These are phyloP conservation scores for Sialis fuliginosa DNA, from an alignment of 2,888 invertebrate species.

Conservation along the genomic window DNA sequence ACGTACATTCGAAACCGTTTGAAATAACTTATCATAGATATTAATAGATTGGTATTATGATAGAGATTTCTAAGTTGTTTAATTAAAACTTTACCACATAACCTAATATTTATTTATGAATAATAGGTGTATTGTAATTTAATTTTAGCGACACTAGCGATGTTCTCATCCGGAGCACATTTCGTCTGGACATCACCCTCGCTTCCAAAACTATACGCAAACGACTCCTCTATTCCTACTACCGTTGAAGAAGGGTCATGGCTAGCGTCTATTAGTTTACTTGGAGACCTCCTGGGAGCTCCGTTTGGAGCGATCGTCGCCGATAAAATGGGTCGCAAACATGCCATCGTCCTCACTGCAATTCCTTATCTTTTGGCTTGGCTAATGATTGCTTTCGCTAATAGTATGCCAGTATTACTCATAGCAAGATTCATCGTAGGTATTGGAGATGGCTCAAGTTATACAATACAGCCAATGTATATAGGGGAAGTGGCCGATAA, in stretches of 20 bases:
- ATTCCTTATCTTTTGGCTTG: conserved; percentile 3
- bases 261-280: conserved; percentile 4
- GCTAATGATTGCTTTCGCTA: conserved; percentile 2
- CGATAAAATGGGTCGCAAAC: conserved; percentile 2
- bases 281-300: conserved; percentile 4
- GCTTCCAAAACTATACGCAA: conserved; percentile 4
- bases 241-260: conserved; percentile 4
- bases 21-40: no score
- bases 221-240: conserved; percentile 1
- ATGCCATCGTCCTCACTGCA: neutral
- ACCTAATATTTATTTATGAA: neutral
- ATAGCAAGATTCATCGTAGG: conserved; percentile 30
- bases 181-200: conserved; percentile 5
- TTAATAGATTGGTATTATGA: no score
- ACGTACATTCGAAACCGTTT: no score
- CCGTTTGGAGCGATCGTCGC: conserved; percentile 4
- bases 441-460: conserved; percentile 28
- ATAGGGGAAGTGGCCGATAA: conserved; percentile 39
- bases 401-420: neutral
- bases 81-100: no score
- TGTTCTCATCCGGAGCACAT: conserved; percentile 3
- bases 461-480: conserved; percentile 33
- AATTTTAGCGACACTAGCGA: conserved; percentile 3
- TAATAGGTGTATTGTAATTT: neutral
- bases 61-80: no score